A percentile compares a stretch with the other conserved stretches of the same genome.
Evolutionary conservation across 2,888 invertebrate species (phyloP).

Genomic region (Ornithoptera priamus): DNA sequence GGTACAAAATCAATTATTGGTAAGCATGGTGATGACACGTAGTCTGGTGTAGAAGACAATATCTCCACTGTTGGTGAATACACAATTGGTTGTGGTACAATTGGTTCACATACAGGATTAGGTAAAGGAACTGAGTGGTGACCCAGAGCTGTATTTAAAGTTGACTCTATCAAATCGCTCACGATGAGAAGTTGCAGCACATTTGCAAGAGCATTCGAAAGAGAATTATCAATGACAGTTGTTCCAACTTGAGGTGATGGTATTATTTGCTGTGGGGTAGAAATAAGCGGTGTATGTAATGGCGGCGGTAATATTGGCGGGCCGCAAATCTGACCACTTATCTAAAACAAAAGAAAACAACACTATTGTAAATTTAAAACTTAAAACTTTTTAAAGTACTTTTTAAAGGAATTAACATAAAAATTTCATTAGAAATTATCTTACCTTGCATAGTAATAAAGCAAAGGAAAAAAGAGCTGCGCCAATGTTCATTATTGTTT

Average conservation of each 20-base stretch:
- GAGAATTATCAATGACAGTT: slow-evolving; percentile 54
- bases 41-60: slow-evolving; percentile 32
- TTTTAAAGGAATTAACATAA: background rate
- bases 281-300: slow-evolving; percentile 27
- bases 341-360: slow-evolving; percentile 32
- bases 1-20: slow-evolving; percentile 15
- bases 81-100: slow-evolving; percentile 17
- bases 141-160: slow-evolving; percentile 28
- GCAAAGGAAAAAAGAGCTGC: slow-evolving; percentile 9
- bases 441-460: slow-evolving; percentile 25
- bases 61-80: slow-evolving; percentile 28
- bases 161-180: slow-evolving; percentile 51
- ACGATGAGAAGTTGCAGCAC: slow-evolving; percentile 58
- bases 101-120: slow-evolving; percentile 27
- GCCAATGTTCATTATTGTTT: slow-evolving; percentile 23
- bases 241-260: slow-evolving; percentile 39
- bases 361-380: background rate
- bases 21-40: slow-evolving; percentile 21
- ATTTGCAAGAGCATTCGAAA: slow-evolving; percentile 58
- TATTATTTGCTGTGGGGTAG: slow-evolving; percentile 18
- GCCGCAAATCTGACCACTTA: slow-evolving; percentile 35
- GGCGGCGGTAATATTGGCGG: slow-evolving; percentile 31
- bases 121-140: slow-evolving; percentile 17
- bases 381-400: slow-evolving; percentile 1
- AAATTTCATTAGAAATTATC: background rate